Evolutionary conservation across 2,113 vertebrate species (phyloP).

Genomic region (Syrrhaptes paradoxus): DNA sequence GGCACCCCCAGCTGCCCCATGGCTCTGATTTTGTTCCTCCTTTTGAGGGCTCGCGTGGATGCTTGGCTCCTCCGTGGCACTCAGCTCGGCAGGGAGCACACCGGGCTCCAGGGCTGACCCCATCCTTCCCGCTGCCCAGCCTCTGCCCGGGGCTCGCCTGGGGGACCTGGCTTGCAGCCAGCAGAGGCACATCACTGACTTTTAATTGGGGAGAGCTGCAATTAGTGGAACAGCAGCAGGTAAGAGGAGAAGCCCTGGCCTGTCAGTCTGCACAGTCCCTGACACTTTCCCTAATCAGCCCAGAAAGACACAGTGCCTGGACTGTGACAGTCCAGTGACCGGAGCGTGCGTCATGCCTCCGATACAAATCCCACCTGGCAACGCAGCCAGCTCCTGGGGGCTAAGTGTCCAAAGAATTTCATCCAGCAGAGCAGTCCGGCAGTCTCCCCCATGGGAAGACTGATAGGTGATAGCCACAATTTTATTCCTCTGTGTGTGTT

Average conservation of each 20-base stretch:
- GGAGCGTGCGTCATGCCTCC: fast-evolving
- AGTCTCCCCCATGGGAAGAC: not conserved
- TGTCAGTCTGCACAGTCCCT: not conserved
- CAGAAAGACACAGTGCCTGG: not conserved
- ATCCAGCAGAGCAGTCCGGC: not conserved
- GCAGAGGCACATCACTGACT: not conserved
- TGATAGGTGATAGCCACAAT: fast-evolving
- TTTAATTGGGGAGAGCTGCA: not conserved
- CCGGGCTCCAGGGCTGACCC: not conserved
- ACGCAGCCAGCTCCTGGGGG: not conserved
- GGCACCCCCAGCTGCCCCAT: fast-evolving
- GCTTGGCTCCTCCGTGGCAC: not conserved
- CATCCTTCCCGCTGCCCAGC: not conserved
- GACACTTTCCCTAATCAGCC: not conserved
- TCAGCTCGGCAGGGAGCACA: fast-evolving
- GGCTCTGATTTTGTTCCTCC: not conserved
- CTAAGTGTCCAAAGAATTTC: not conserved
- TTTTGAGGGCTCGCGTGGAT: not conserved
- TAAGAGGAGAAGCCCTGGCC: not conserved
- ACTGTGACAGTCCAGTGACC: fast-evolving
- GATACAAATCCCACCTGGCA: not conserved
- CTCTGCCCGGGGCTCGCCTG: fast-evolving
- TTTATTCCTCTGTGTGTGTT: no score
- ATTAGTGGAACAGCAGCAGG: not conserved
- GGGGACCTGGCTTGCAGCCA: not conserved